Evolutionary conservation across 2,888 invertebrate species (phyloP), one percentile per base, ranked within the genome.

Genomic region (Tipula confusa): DNA sequence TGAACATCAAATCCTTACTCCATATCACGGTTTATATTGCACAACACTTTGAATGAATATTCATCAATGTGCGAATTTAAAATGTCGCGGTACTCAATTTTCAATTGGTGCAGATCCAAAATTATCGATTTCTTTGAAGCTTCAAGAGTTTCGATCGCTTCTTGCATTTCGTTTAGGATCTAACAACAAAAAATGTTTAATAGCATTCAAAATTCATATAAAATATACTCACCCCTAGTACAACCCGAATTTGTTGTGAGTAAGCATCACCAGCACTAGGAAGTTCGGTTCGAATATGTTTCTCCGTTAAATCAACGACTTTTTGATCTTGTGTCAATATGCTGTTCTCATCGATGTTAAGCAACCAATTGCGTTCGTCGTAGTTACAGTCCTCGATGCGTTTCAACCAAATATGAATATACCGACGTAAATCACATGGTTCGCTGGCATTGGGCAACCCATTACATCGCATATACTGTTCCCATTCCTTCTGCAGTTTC

Each of bases 1-100:
- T 15, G n/a, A 43, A 2, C 15, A 15, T 5, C 33, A 33, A 33
- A 43, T 64, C 84, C n/a, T 84, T 85, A 90, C 89, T 88, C 88
- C 90, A 90, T 90, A 86, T 90, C 90, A 11, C 90, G 86, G 83
- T 89, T 88, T 43, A 89, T 88, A 83, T 90, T 88, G 1, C 89
- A 89, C 86, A 90, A 86, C 38, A 88, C 89, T 85, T 88, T 89
- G 84, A 88, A 88, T 13, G 89, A 88, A 83, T 89, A 90, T 85
- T 89, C 89, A 84, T 90, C 89, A 18, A 90, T 85, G 84, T 87
- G 88, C 81, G 88, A 87, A 1, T 87, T 86, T 0, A 89, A 86
- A 83, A 88, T 87, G 33, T 86, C 86, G 5, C 89, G 86, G 85
- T 89, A 88, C 85, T 89, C 88, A 0, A 86, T 87, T 85, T 89